Conservation (phyloP, 1,140 invertebrate species). For the Lepidurus arcticus region DNA sequence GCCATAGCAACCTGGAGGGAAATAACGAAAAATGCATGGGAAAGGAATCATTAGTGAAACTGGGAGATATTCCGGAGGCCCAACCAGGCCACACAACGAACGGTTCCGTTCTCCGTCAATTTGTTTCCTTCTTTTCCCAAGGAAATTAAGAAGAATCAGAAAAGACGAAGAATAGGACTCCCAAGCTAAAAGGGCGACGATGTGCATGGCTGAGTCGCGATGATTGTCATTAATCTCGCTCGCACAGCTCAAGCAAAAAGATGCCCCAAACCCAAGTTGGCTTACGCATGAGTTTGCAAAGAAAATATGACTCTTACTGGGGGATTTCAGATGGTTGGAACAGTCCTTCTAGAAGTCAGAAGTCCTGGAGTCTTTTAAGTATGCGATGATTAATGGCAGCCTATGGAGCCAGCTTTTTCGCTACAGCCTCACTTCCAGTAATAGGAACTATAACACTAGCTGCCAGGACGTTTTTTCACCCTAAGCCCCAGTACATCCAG, state of each 20-base stretch:
- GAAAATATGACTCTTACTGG: not conserved
- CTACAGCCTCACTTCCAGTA: not conserved
- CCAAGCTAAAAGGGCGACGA: not conserved
- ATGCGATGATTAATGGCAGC: not conserved
- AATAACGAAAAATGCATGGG: not conserved
- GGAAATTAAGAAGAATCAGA: not conserved
- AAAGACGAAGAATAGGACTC: not conserved
- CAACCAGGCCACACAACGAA: not conserved
- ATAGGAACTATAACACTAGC: no score
- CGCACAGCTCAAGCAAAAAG: not conserved
- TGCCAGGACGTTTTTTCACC: not conserved
- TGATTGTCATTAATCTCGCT: not conserved
- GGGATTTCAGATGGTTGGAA: no score
- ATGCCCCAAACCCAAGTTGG: not conserved
- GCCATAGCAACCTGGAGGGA: not conserved
- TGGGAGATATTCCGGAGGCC: not conserved
- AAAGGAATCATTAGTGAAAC: not conserved
- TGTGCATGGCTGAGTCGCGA: not conserved
- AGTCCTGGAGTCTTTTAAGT: slow-evolving; percentile 1
- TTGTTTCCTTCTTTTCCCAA: not conserved
- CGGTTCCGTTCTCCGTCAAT: not conserved
- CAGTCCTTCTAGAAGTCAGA: not conserved
- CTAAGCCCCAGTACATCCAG: not conserved
- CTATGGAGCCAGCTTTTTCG: not conserved
- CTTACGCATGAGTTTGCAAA: slow-evolving; percentile 1